These are phyloP conservation scores for Hippocampus abdominalis DNA, from an alignment of 2,113 vertebrate genomes.

Conservation along the genomic window DNA sequence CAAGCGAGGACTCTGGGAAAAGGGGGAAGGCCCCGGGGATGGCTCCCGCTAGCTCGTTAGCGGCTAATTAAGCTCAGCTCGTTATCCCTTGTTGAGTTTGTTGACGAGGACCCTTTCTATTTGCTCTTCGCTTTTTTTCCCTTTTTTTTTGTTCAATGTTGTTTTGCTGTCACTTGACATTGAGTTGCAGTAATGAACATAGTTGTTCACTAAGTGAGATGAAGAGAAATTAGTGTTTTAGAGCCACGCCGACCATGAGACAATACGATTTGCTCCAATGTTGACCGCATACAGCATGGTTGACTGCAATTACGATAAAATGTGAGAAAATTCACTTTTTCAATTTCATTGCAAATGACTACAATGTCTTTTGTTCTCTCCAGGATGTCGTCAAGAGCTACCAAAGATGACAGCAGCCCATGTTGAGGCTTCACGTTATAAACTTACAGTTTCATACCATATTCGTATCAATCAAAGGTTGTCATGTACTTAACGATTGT, in stretches of 20 bases:
- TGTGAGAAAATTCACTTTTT: too few species aligned
- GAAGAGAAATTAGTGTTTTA: background rate
- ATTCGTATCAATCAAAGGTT: too few species aligned
- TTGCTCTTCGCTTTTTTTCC: background rate
- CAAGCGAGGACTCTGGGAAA: background rate
- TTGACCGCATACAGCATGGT: too few species aligned
- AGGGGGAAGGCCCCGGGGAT: background rate
- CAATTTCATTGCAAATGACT: too few species aligned
- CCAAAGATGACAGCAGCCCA: too few species aligned
- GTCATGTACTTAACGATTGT: too few species aligned
- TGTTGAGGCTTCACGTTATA: too few species aligned
- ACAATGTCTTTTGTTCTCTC: too few species aligned
- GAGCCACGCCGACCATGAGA: background rate
- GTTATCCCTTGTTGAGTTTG: background rate
- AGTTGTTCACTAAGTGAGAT: background rate
- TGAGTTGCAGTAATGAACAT: background rate
- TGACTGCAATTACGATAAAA: too few species aligned
- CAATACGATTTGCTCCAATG: too few species aligned
- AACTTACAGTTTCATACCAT: too few species aligned
- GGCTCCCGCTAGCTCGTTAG: background rate
- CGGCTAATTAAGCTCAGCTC: background rate
- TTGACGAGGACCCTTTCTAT: background rate
- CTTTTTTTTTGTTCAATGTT: background rate
- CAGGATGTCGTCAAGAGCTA: too few species aligned
- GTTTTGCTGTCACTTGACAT: background rate